phyloP scores from a whole-genome alignment of 53 echinoderm and acorn worm species.

The Holothuria scabra region DNA sequence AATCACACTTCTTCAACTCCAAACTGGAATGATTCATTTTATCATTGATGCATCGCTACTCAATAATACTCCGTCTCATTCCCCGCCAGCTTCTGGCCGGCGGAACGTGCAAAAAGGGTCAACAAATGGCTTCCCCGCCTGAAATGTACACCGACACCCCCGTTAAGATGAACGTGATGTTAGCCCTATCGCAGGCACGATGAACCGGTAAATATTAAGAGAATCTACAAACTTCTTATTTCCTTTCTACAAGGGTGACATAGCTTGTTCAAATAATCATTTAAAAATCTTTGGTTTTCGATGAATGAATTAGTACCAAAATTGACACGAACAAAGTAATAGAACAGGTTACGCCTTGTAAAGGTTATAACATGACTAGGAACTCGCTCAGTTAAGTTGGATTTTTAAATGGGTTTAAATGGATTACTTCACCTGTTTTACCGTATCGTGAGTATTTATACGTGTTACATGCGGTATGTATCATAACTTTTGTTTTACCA shows the following conservation, averaged over 20 bases:
- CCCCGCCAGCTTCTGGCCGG: not conserved
- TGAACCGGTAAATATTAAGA: conserved; percentile 27
- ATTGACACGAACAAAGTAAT: conserved; percentile 7
- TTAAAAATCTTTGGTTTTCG: conserved; percentile 34
- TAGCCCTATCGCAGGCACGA: conserved; percentile 12
- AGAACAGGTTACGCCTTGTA: not conserved
- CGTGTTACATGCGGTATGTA: no score
- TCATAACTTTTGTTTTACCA: no score
- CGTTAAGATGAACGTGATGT: conserved; percentile 42
- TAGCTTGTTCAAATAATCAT: conserved; percentile 44
- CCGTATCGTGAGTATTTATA: no score
- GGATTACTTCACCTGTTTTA: no score
- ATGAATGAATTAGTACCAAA: not conserved
- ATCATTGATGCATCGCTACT: no score
- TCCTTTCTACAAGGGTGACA: conserved; percentile 33
- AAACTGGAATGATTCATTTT: conserved; percentile 19
- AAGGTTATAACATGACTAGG: conserved; percentile 1
- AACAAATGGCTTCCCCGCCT: conserved; percentile 22
- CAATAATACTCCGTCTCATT: no score
- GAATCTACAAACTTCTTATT: conserved; percentile 19
- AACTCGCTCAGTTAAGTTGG: not conserved
- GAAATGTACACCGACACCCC: conserved; percentile 41
- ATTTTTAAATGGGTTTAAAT: conserved; percentile 3
- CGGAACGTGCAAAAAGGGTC: conserved; percentile 37
- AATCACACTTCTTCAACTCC: conserved; percentile 12